Base-by-base conservation (phyloP, 2,113 vertebrate genomes). In the Paramisgurnus dabryanus region DNA sequence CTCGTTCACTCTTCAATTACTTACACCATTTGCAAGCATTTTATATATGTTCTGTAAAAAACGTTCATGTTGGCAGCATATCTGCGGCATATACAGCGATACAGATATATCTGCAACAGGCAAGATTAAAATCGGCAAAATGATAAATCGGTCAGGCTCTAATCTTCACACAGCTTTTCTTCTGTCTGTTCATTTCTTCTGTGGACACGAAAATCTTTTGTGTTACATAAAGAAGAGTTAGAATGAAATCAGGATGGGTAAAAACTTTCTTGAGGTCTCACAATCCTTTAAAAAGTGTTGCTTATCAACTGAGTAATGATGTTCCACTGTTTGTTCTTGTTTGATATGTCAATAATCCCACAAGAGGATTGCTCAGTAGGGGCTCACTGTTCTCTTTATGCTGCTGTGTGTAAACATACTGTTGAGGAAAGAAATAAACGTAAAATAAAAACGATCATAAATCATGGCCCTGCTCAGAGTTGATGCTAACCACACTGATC, bases 391-490 rank as follows among this genome's bases (percentile, higher is more conserved):
- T 18, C 9, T 41, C 55, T 58, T n/a, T 60, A n/a, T n/a, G 40
- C 61, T 67, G 13, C 64, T 9, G 7, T 17, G 3, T 64, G 6
- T 63, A 63, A 55, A 15, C n/a, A 7, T 61, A 41, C 61, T 63
- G 18, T 53, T 72, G 34, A 58, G 40, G 27, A 50, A 34, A 27
- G n/a, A 7, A 12, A 10, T 55, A 68, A 49, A 77, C 22, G 40
- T 72, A 72, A 53, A 11, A 67, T 43, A 58, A 4, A 68, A 60
- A 72, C 27, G 76, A 83, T 60, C 50, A 80, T 77, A 53, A 76
- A 9, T 45, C 60, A 69, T 27, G 8, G 45, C 77, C 78, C 45
- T 81, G 53, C 57, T 84, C 68, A 60, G 82, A 60, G 82, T 63
- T 81, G 22, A 61, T 58, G 49, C 64, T 50, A 49, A 43, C 78